These are phyloP conservation scores for Lepilemur ruficaudatus DNA, from an alignment of 2,797 vertebrate genomes.

Conservation along the genomic window DNA sequence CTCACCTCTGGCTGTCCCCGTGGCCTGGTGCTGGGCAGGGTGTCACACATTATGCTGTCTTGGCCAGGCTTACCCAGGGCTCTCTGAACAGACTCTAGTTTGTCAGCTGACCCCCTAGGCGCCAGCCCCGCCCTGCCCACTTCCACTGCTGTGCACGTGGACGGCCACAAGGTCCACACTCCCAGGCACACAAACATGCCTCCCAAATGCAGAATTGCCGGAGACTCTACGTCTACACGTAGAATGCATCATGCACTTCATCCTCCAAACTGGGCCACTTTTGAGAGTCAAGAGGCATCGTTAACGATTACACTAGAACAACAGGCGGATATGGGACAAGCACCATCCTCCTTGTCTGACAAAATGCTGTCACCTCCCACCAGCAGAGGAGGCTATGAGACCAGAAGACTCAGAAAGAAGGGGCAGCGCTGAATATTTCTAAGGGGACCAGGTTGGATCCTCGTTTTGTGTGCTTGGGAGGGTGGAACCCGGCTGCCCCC, in stretches of 20 bases:
- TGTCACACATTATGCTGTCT: background rate
- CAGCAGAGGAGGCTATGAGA: background rate
- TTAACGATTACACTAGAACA: background rate
- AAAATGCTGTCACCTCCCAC: background rate
- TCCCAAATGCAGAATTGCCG: background rate
- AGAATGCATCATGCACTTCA: background rate
- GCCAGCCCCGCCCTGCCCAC: rapidly evolving
- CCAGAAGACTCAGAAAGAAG: background rate
- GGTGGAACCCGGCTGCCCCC: background rate
- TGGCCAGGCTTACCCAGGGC: background rate
- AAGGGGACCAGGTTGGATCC: background rate
- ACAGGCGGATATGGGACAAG: rapidly evolving
- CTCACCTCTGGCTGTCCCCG: background rate
- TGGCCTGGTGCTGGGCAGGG: background rate
- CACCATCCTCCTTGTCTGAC: background rate
- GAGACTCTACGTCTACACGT: background rate
- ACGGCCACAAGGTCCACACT: rapidly evolving
- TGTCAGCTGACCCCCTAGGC: background rate
- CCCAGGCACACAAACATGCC: rapidly evolving
- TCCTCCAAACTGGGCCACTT: background rate
- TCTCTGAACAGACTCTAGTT: background rate
- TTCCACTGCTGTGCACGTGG: too few species aligned
- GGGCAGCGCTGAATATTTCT: background rate
- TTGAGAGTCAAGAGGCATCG: too few species aligned
- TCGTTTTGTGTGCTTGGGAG: background rate